These are phyloP conservation scores for Oxyteleia sp. DNA, from an alignment of 2,888 invertebrate genomes.

Conservation along the genomic window DNA sequence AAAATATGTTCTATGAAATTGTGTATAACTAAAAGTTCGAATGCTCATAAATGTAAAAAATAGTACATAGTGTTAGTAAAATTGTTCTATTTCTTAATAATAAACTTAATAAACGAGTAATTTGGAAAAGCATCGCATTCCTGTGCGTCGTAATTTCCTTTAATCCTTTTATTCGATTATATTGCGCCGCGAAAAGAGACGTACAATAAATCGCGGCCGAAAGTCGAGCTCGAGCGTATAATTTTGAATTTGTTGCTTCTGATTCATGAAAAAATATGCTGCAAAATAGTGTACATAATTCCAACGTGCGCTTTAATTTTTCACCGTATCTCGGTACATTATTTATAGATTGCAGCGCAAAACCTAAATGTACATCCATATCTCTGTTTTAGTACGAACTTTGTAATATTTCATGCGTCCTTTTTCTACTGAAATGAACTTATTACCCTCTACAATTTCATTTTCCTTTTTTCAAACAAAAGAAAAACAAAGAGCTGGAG, in stretches of 20 bases:
- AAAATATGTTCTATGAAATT: no score
- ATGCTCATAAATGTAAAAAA: no score
- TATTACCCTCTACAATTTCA: constrained; percentile 47
- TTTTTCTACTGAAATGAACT: constrained; percentile 51
- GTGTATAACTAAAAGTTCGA: no score
- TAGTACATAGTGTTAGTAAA: no score
- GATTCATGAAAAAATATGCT: constrained; percentile 36
- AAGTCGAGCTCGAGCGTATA: not conserved
- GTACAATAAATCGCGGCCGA: constrained; percentile 2
- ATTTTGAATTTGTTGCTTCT: constrained; percentile 24
- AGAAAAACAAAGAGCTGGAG: constrained; percentile 21
- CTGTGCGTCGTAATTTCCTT: not conserved
- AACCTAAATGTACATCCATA: constrained; percentile 48
- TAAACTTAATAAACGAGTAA: no score
- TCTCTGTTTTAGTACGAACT: constrained; percentile 27
- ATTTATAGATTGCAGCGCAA: constrained; percentile 55
- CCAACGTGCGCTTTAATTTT: constrained; percentile 23
- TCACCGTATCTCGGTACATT: constrained; percentile 47
- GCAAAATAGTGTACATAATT: constrained; percentile 30
- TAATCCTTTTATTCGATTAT: constrained; percentile 24
- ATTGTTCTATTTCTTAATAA: no score
- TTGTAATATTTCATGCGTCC: constrained; percentile 42
- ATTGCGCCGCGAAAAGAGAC: not conserved
- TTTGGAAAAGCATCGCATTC: no score
- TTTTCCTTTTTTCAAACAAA: constrained; percentile 37